These are phyloP conservation scores for Cottus gobio DNA, from an alignment of 2,113 vertebrate species.

Conservation along the genomic window DNA sequence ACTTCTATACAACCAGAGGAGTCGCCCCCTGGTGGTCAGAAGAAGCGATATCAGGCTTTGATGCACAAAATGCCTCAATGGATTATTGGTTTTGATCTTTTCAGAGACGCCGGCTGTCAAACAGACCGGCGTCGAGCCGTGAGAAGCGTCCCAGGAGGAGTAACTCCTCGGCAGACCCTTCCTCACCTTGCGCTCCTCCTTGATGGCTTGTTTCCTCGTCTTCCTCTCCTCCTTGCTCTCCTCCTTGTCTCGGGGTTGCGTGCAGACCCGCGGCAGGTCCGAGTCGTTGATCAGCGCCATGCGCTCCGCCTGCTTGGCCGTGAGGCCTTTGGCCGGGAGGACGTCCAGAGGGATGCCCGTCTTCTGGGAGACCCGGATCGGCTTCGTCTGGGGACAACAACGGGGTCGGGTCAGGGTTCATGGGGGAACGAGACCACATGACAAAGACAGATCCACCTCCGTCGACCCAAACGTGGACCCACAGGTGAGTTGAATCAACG, in stretches of 20 bases:
- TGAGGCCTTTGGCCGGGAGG: conserved; percentile 85
- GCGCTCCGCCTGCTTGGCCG: conserved; percentile 88
- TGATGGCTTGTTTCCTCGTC: conserved; percentile 90
- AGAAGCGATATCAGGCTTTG: neutral
- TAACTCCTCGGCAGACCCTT: no score
- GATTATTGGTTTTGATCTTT: no score
- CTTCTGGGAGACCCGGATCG: conserved; percentile 91
- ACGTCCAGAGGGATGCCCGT: conserved; percentile 92
- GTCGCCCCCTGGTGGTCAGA: neutral
- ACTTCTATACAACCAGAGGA: neutral
- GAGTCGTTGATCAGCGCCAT: conserved; percentile 90
- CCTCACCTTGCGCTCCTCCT: conserved; percentile 91
- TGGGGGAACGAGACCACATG: no score
- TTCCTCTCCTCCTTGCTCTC: conserved; percentile 89
- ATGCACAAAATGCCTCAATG: no score
- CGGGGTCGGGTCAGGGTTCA: no score
- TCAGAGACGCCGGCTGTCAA: no score
- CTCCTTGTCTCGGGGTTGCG: conserved; percentile 83
- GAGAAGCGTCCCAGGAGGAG: no score
- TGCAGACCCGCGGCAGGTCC: conserved; percentile 88
- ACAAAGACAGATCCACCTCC: no score
- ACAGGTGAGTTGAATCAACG: no score
- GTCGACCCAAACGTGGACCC: no score
- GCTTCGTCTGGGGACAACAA: conserved; percentile 85
- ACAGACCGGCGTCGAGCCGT: no score